A percentile compares a stretch with the other conserved stretches of the same genome.
Conservation (phyloP, 2,113 vertebrate genomes). For the Myanophis thanlyinensis region DNA sequence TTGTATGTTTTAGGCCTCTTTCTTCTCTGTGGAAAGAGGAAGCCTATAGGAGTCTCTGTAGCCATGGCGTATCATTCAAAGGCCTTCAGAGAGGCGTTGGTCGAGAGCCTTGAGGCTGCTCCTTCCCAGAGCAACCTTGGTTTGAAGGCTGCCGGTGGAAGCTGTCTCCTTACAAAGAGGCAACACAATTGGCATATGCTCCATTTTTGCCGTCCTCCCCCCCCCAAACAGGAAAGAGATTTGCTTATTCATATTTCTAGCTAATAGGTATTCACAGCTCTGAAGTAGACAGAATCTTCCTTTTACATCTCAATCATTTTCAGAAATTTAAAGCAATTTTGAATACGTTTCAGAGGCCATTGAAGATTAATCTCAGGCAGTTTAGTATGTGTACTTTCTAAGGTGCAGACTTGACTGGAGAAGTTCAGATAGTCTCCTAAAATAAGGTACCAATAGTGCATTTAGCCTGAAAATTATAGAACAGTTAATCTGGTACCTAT, state of each 20-base stretch:
- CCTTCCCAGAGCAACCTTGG: not conserved
- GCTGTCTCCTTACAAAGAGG: not conserved
- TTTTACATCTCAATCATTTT: not conserved
- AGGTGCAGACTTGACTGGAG: not conserved
- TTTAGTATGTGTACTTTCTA: not conserved
- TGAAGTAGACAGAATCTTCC: not conserved
- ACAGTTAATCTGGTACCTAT: not conserved
- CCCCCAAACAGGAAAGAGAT: not conserved
- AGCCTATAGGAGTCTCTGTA: not conserved
- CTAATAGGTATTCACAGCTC: not conserved
- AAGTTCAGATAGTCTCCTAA: not conserved
- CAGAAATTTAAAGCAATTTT: not conserved
- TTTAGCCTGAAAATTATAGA: not conserved
- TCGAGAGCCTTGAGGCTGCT: not conserved
- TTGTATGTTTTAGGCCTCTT: not conserved
- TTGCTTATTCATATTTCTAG: not conserved
- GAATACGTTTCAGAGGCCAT: not conserved
- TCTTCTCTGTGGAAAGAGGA: not conserved
- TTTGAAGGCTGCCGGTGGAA: not conserved
- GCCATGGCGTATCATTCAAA: too few relatives aligned
- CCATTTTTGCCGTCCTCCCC: not conserved
- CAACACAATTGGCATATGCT: conserved; percentile 14
- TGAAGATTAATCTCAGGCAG: not conserved
- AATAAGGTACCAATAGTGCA: not conserved
- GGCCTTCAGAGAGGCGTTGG: not conserved